Percentiles rank a stretch among this genome's conserved stretches.
Evolutionary conservation across 2,797 vertebrate species (phyloP).

Genomic region (Phoxinus dragarum): DNA sequence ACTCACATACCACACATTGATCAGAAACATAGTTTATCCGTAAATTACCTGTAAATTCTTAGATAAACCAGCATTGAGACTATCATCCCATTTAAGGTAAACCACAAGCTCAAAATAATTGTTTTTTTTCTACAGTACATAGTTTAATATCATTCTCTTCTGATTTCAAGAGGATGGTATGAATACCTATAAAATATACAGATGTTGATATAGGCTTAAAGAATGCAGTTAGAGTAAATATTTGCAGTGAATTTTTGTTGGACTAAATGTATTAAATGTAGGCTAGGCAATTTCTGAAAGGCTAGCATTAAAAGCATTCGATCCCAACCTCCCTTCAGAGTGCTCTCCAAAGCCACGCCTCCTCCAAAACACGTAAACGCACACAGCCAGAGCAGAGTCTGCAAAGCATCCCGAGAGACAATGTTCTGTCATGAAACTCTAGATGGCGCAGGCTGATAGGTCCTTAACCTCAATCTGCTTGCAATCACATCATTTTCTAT

Average conservation of each 20-base stretch:
- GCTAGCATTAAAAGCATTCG: background rate
- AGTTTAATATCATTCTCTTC: background rate
- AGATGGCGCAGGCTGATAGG: no score
- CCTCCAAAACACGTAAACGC: background rate
- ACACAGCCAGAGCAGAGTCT: background rate
- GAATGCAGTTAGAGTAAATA: background rate
- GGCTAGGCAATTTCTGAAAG: background rate
- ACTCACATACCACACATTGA: slow-evolving; percentile 3
- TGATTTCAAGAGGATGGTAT: slow-evolving; percentile 5
- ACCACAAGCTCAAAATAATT: background rate
- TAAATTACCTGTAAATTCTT: background rate
- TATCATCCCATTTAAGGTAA: background rate
- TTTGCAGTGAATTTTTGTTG: background rate
- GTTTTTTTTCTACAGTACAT: background rate
- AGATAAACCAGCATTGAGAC: slow-evolving; percentile 5
- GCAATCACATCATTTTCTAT: no score
- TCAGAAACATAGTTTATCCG: background rate
- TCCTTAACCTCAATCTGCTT: no score
- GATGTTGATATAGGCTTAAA: background rate
- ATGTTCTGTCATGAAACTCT: no score
- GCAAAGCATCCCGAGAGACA: background rate
- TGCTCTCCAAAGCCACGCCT: background rate
- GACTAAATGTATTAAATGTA: background rate
- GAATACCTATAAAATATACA: slow-evolving; percentile 6
- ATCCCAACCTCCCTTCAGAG: background rate